These are phyloP conservation scores for rabbit (Oryctolagus cuniculus) DNA, from an alignment of 2,113 vertebrate species.

Conservation along the genomic window DNA sequence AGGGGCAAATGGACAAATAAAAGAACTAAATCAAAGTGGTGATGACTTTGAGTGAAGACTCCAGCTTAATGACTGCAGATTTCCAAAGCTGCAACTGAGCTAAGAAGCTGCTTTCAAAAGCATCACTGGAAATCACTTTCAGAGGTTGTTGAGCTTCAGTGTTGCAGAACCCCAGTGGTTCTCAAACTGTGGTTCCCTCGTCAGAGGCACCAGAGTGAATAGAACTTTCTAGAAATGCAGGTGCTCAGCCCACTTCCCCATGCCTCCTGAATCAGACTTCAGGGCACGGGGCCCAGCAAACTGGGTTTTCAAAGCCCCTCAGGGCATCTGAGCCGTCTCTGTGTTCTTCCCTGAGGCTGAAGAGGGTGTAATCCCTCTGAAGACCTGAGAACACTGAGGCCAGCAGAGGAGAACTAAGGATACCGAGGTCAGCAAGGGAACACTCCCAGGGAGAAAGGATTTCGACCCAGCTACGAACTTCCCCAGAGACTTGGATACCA, in stretches of 20 bases:
- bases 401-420: not conserved
- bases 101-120: not conserved
- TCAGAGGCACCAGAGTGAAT: not conserved
- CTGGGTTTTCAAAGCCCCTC: not conserved
- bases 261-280: not conserved
- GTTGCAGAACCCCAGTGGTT: not conserved
- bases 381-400: not conserved
- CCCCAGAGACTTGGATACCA: not conserved
- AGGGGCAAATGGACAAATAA: not conserved
- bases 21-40: not conserved
- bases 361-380: not conserved
- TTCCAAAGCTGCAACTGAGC: not conserved
- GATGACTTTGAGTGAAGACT: not conserved
- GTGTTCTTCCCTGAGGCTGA: not conserved
- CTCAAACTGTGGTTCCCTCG: not conserved
- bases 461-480: not conserved
- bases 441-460: not conserved
- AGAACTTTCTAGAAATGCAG: not conserved
- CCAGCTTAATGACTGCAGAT: not conserved
- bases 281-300: no score
- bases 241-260: not conserved
- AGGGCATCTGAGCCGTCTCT: not conserved
- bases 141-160: not conserved
- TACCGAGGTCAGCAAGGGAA: not conserved
- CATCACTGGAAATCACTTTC: not conserved